A percentile compares a stretch with the other conserved stretches of the same genome.
Evolutionary conservation across 2,888 invertebrate species (phyloP).

Genomic region (Dugesia japonica): DNA sequence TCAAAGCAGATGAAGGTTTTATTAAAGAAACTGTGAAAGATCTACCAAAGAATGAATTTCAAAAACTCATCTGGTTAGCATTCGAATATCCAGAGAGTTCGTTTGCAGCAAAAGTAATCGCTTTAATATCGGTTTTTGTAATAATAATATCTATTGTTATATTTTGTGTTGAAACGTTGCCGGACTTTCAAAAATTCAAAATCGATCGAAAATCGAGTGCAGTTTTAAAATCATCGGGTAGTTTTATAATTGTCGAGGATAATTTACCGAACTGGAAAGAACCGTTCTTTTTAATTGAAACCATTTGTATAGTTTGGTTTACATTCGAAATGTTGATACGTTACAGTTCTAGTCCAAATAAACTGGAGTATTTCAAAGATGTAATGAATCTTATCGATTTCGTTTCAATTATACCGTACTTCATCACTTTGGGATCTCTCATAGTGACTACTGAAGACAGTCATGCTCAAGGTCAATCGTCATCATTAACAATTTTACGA

Average conservation of each 20-base stretch:
- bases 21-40: conserved; percentile 97
- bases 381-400: conserved; percentile 99
- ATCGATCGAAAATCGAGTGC: conserved; percentile 36
- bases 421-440: conserved; percentile 86
- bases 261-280: conserved; percentile 38
- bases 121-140: conserved; percentile 95
- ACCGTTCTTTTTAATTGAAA: conserved; percentile 93
- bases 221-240: neutral
- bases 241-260: conserved; percentile 31
- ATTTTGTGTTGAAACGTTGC: conserved; percentile 96
- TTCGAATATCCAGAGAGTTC: conserved; percentile 99
- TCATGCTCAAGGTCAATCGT: conserved; percentile 39
- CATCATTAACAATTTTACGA: conserved; percentile 72
- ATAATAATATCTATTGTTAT: conserved; percentile 95
- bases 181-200: conserved; percentile 95
- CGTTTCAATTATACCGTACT: conserved; percentile 97
- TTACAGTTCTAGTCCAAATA: conserved; percentile 94
- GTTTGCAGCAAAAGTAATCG: conserved; percentile 89
- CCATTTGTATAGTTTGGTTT: conserved; percentile 97
- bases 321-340: conserved; percentile 82
- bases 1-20: conserved; percentile 81
- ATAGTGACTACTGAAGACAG: conserved; percentile 60
- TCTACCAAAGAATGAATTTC: conserved; percentile 84
- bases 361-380: conserved; percentile 95
- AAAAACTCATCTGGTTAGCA: conserved; percentile 90